Base-by-base conservation (phyloP, 2,888 invertebrate species). In the Boloria euphrosyne region DNA sequence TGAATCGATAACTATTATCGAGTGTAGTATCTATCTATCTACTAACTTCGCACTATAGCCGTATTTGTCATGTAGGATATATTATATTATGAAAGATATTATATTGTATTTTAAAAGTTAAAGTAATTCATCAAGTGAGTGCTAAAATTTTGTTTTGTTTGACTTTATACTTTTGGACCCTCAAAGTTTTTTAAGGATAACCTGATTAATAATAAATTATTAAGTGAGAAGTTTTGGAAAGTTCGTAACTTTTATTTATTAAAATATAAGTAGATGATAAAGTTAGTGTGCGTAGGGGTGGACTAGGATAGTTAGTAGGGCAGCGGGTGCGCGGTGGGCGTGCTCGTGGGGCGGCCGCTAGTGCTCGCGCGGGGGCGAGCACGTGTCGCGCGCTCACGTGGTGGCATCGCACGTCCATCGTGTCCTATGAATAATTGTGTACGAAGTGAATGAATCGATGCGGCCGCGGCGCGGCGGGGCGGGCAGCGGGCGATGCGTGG, bases 361-460 rank as follows among this genome's bases (percentile, higher is more conserved):
- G 73, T 76, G 80, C 85, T 78, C 79, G 75, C 73, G 75, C 73
- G 75, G 74, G 79, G 75, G 72, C 80, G 86, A 86, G 88, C 88
- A 88, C 90, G 89, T 88, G 88, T 82, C 80, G 89, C 88, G 84
- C 85, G 86, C 86, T 88, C 92, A 90, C 89, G 87, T 87, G 88
- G 90, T 83, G 83, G 84, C 80, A 82, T 76, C 82, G 79, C 81
- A 84, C 84, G 82, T 81, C 82, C 86, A 80, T 84, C 87, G 87
- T 86, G 90, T 82, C 85, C 86, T 88, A 89, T 91, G 91, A 91
- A 91, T 91, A 90, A 90, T 90, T 89, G 90, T 90, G 83, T 86
- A 87, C 85, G 83, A 84, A 87, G 88, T 90, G 89, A 90, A 90
- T 92, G 92, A 91, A 92, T 89, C 91, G 92, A 93, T 87, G 90